Conservation (phyloP, 1,140 invertebrate species). For the Calliphora vicina region DNA sequence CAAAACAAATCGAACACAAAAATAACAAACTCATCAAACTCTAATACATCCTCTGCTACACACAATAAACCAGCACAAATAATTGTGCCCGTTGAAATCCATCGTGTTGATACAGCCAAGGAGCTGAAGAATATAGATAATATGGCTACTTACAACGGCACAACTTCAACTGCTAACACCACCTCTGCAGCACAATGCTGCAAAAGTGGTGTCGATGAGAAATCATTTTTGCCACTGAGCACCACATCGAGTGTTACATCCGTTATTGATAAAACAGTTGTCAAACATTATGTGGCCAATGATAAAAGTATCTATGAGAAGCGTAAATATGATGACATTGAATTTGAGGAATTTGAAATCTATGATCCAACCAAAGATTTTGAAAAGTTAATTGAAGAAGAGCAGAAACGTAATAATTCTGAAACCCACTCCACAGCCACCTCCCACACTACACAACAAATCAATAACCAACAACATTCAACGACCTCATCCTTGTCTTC, state of each 20-base stretch:
- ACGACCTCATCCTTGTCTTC: not conserved
- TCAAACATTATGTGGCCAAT: constrained; percentile 62
- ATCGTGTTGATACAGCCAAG: constrained; percentile 35
- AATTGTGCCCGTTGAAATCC: constrained; percentile 56
- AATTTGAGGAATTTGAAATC: constrained; percentile 83
- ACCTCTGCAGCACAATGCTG: constrained; percentile 43
- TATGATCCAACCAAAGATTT: constrained; percentile 57
- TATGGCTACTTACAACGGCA: not conserved
- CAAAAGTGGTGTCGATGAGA: not conserved
- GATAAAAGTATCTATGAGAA: constrained; percentile 64
- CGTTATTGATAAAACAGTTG: constrained; percentile 51
- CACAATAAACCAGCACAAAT: constrained; percentile 46
- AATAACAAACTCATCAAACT: constrained; percentile 31
- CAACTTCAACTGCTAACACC: constrained; percentile 43
- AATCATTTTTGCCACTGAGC: not conserved
- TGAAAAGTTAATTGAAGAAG: constrained; percentile 39
- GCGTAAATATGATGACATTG: constrained; percentile 79
- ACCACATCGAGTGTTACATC: constrained; percentile 27
- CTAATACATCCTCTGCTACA: not conserved
- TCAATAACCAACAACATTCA: not conserved
- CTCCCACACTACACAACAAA: not conserved
- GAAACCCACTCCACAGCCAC: not conserved
- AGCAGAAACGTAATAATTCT: constrained; percentile 12
- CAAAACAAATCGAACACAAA: not conserved
- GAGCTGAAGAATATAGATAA: not conserved